A percentile compares a stretch with the other conserved stretches of the same genome.
phyloP scores from a whole-genome alignment of 2,113 vertebrate species.

The Vimba vimba region DNA sequence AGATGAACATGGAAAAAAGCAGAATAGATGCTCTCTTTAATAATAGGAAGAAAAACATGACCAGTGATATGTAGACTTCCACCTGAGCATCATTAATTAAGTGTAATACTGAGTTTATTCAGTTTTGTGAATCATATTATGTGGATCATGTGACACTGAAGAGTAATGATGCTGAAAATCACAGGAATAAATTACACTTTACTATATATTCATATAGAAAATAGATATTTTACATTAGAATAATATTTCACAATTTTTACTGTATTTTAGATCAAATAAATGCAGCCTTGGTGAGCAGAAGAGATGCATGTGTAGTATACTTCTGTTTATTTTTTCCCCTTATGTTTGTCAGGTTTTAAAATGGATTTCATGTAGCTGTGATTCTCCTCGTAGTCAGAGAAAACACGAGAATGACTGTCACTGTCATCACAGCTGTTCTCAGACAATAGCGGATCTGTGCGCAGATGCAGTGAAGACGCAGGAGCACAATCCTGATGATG shows the following conservation, averaged over 20 bases:
- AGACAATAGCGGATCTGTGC: background rate
- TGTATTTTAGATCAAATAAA: background rate
- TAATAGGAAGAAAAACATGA: too few species aligned
- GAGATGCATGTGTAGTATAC: background rate
- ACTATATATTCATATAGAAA: too few species aligned
- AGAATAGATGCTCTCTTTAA: too few species aligned
- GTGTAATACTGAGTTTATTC: too few species aligned
- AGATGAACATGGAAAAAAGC: too few species aligned
- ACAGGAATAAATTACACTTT: too few species aligned
- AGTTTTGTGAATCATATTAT: too few species aligned
- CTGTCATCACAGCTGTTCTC: conserved; percentile 12
- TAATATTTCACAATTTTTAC: background rate
- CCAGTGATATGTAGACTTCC: too few species aligned
- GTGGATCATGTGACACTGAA: too few species aligned
- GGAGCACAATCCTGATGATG: background rate
- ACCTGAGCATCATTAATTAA: too few species aligned
- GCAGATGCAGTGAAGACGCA: background rate
- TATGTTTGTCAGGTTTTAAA: background rate
- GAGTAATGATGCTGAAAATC: too few species aligned
- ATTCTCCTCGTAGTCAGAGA: background rate
- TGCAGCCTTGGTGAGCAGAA: background rate
- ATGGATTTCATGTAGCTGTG: background rate
- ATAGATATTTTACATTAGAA: too few species aligned
- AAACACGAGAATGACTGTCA: background rate
- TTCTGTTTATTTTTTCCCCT: background rate